These are phyloP conservation scores for Macaria notata DNA, from an alignment of 2,888 invertebrate species.

Conservation along the genomic window DNA sequence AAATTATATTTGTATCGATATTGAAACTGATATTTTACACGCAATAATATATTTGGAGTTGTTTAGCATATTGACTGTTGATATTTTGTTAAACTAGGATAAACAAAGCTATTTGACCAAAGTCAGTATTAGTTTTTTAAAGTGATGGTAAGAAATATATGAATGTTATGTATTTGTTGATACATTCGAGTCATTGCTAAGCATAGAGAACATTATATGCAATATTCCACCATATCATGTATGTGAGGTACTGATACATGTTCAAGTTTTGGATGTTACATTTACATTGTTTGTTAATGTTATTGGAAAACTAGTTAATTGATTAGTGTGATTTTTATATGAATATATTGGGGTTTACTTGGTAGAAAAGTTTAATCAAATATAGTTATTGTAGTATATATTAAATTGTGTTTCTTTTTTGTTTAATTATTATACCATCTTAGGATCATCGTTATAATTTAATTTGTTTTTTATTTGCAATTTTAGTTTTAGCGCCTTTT, in stretches of 20 bases:
- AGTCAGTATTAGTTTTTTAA: slow-evolving; percentile 81
- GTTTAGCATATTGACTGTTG: slow-evolving; percentile 79
- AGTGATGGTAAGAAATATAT: slow-evolving; percentile 61
- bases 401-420: slow-evolving; percentile 48
- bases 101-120: slow-evolving; percentile 82
- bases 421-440: slow-evolving; percentile 29
- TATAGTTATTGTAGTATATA: slow-evolving; percentile 62
- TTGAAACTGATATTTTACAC: slow-evolving; percentile 75
- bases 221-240: slow-evolving; percentile 73
- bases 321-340: slow-evolving; percentile 81
- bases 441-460: slow-evolving; percentile 36
- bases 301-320: slow-evolving; percentile 73
- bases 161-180: slow-evolving; percentile 66
- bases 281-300: slow-evolving; percentile 80
- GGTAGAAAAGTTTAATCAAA: slow-evolving; percentile 80
- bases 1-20: slow-evolving; percentile 60
- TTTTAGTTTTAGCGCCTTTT: slow-evolving; percentile 34
- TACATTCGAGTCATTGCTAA: slow-evolving; percentile 67
- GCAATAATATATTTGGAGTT: slow-evolving; percentile 73
- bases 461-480: slow-evolving; percentile 35
- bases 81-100: slow-evolving; percentile 78
- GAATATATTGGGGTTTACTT: slow-evolving; percentile 82
- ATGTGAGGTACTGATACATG: slow-evolving; percentile 61
- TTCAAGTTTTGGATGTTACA: slow-evolving; percentile 59
- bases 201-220: slow-evolving; percentile 61